Evolutionary conservation across 1,140 invertebrate genomes (phyloP).

Genomic region (Bilobella aurantiaca): DNA sequence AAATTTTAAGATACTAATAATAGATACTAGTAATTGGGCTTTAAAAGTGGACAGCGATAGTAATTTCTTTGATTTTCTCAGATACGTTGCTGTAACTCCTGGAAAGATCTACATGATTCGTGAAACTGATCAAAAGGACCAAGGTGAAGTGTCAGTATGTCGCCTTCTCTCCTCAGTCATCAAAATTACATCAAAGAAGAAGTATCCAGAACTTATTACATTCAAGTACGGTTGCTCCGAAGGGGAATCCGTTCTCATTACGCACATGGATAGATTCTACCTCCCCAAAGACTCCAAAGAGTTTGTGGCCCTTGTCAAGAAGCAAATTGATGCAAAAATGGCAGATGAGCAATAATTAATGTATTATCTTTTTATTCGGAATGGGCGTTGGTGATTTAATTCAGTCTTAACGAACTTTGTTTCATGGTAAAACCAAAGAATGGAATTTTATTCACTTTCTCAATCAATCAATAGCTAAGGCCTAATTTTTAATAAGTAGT

Average conservation of each 20-base stretch:
- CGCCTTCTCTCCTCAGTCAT: constrained; percentile 78
- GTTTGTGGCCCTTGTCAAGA: constrained; percentile 33
- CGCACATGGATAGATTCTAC: constrained; percentile 34
- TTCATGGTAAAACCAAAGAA: too few species aligned
- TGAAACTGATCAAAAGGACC: constrained; percentile 63
- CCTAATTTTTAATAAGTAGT: too few species aligned
- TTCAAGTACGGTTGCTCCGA: constrained; percentile 32
- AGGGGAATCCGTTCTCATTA: constrained; percentile 28
- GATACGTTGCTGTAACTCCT: constrained; percentile 76
- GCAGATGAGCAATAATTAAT: constrained; percentile 8
- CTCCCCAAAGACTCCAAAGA: constrained; percentile 31
- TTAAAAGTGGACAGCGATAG: too few species aligned
- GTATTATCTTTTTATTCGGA: background rate
- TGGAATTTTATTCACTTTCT: too few species aligned
- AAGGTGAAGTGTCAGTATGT: constrained; percentile 71
- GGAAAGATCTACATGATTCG: constrained; percentile 77
- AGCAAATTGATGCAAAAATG: constrained; percentile 31
- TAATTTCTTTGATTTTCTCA: constrained; percentile 39
- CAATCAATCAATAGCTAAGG: too few species aligned
- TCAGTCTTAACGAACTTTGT: too few species aligned
- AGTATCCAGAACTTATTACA: constrained; percentile 85
- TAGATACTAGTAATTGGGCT: too few species aligned
- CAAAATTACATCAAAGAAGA: constrained; percentile 90
- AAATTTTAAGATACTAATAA: background rate
- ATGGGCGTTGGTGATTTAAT: too few species aligned